Base-by-base conservation (phyloP, 2,888 invertebrate genomes). In the Furcula furcula region DNA sequence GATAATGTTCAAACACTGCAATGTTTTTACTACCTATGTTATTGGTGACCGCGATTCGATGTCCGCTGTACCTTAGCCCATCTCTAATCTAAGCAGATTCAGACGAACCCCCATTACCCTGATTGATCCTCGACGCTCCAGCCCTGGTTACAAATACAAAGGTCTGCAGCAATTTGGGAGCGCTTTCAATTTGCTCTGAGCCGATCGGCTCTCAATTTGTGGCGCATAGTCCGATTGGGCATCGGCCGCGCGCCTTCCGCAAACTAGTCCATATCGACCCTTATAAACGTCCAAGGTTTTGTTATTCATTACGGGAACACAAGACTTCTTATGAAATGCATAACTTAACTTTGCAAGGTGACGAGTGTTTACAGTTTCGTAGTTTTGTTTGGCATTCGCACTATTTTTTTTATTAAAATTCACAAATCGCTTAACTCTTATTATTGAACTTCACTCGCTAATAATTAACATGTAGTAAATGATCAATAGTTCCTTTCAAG, bases 121-220 rank as follows among this genome's bases (percentile, higher is more conserved):
- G 86, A 87, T 86, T 86, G 86, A 86, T 85, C 83, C 75, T 72
- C 74, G 71, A 59, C 66, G 63, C 64, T 70, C 60, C 60, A 55
- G 65, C 59, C 64, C 75, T 75, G 68, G 80, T 75, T 80, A 80
- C 76, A 81, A 82, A 80, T 72, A 85, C 81, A 83, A 83, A 85
- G 80, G 75, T 74, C 74, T 74, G 69, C 60, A 76, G 77, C 77
- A 76, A 82, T 82, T 84, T 71, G 65, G 71, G 57, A 75, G 59
- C 73, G 82, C 77, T 85, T 83, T 81, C 84, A 83, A 85, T 85
- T 86, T 83, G 76, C 76, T 72, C 76, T 65, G 74, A 75, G 70
- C 73, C 67, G 61, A 60, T 69, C 65, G 67, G 64, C 66, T 73
- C 76, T 76, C 76, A 75, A 81, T 82, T 83, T 79, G 80, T 50